Base-by-base conservation (phyloP, 2,888 invertebrate species). In the Oxyteleia sp. region DNA sequence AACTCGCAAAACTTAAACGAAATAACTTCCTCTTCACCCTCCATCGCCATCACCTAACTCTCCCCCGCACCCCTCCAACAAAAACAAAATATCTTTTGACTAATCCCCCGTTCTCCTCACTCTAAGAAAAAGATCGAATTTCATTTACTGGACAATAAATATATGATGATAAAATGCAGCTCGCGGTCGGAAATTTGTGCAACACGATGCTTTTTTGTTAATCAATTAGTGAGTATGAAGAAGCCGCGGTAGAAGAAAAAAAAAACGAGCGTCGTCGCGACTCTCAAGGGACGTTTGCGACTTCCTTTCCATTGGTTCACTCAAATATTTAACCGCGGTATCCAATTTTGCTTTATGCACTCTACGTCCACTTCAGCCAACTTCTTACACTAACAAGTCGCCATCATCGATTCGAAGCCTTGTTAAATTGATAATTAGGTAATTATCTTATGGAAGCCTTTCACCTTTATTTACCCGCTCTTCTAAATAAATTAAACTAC, bases 291-390 rank as follows among this genome's bases (percentile, higher is more conserved):
- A 89, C 86, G 85, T 84, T 88, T 87, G 86, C 84, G 88, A 88
- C 87, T 87, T 90, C 86, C 87, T 86, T 86, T 87, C 86, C 88
- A 87, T 88, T 88, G 85, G 76, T 82, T 86, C 87, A 86, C 88
- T 90, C 90, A 91, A 91, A 91, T 91, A 91, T 91, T 91, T 90
- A 91, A 88, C 87, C 85, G 86, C 87, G 86, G 87, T 88, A 90
- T 91, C 91, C 90, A 91, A 91, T 91, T 90, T 89, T 87, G 82
- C 71, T 87, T 84, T 85, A 87, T 85, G 81, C 85, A 84, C 83
- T 83, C 38, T 63, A 35, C 55, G 69, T 63, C 79, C 74, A 74
- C 53, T 74, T 75, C 79, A 75, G 64, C 80, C 79, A 80, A 79
- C 69, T 79, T 79, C 79, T 79, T 75, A 59, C 75, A 75, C 61